Percentiles rank a stretch among this genome's conserved stretches.
These are phyloP conservation scores for Carabus problematicus DNA, from an alignment of 2,888 invertebrate genomes.

Conservation along the genomic window DNA sequence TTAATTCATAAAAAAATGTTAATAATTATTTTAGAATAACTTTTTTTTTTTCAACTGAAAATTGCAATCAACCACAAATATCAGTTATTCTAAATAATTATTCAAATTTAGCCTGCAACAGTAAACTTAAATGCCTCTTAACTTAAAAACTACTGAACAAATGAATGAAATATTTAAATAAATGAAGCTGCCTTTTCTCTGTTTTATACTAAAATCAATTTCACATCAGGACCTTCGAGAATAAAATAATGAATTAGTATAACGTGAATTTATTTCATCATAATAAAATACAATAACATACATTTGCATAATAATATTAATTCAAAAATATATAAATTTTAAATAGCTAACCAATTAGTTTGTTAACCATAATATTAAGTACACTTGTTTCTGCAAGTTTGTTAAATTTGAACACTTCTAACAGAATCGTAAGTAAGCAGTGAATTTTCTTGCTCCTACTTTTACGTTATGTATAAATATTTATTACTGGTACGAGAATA, in stretches of 20 bases:
- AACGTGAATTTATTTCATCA: background rate
- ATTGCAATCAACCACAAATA: too few relatives aligned
- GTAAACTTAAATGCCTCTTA: too few relatives aligned
- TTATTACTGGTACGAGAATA: constrained; percentile 6
- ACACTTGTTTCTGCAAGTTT: background rate
- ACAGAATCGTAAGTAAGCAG: constrained; percentile 6
- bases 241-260: background rate
- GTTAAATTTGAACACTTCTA: constrained; percentile 39
- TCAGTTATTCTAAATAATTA: too few relatives aligned
- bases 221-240: background rate
- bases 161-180: too few relatives aligned
- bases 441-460: too few relatives aligned
- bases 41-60: too few relatives aligned
- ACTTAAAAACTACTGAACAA: too few relatives aligned
- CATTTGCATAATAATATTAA: background rate
- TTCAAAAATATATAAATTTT: background rate
- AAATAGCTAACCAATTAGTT: background rate
- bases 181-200: background rate
- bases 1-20: too few relatives aligned
- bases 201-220: background rate
- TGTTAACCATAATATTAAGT: constrained; percentile 3
- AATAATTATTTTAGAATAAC: too few relatives aligned
- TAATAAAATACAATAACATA: background rate
- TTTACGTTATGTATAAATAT: background rate
- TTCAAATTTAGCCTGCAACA: too few relatives aligned